Evolutionary conservation across 2,113 vertebrate species (phyloP), one percentile per base, ranked within the genome.

Genomic region (Myotis lucifugus): DNA sequence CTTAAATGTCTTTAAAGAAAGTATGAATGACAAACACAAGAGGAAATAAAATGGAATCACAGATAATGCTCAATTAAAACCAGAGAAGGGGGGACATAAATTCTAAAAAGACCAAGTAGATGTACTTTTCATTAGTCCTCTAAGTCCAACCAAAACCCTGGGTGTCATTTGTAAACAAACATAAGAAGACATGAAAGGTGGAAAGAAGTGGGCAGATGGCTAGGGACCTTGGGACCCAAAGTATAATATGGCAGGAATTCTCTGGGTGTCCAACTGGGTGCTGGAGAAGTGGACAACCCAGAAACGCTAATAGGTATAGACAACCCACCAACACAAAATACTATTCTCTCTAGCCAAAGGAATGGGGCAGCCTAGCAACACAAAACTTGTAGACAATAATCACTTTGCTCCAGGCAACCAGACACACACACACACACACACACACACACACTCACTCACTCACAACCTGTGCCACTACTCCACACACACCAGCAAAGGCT

Each of bases 391-490:
- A 25, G 13, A 14, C 19, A 72, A 10, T 46, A 40, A 64, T 10
- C 25, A 25, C 19, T 46, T 29, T 25, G n/a, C 18, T 46, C 54
- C 12, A 48, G 29, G 66, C 52, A 29, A n/a, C 8, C 27, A 64
- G 12, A 19, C 46, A 37, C 15, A 27, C 29, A 69, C 77, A 34
- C 10, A 15, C 12, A 7, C 37, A n/a, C 5, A 21, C 48, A 17
- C 5, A 14, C 88, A 48, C 29, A 64, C n/a, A n/a, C n/a, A n/a
- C n/a, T n/a, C n/a, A 9, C 3, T 6, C 88, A 48, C 29, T 34
- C 13, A 19, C 40, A 7, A 1, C 4, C 0, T 18, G 18, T 14
- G n/a, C 14, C 18, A 13, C 15, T 5, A 0, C 14, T 61, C 29
- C 32, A 18, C 3, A 18, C 2, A 1, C 8, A 1, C 42, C 52